These are phyloP conservation scores for Falco peregrinus DNA, from an alignment of 2,797 vertebrate genomes.

Conservation along the genomic window DNA sequence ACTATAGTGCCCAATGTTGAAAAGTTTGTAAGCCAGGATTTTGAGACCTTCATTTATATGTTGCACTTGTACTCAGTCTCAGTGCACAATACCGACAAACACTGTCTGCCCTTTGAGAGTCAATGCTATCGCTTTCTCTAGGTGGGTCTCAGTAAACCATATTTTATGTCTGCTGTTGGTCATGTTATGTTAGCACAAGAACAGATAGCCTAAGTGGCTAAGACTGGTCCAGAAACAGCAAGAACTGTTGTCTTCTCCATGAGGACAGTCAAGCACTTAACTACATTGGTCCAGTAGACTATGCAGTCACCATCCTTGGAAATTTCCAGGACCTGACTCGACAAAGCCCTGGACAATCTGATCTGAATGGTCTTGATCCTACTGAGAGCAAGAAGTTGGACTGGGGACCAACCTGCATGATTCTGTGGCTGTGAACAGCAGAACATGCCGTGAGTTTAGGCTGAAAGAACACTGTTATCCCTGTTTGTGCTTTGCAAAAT, in stretches of 20 bases:
- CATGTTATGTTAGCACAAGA: background rate
- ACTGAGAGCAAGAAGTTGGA: background rate
- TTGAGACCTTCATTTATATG: background rate
- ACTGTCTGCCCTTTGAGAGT: background rate
- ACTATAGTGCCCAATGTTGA: background rate
- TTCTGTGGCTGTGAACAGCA: background rate
- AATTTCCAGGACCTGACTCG: background rate
- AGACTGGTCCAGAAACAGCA: background rate
- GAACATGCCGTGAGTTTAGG: background rate
- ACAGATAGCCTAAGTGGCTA: background rate
- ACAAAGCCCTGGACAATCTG: background rate
- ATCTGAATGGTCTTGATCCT: background rate
- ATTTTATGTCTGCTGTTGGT: background rate
- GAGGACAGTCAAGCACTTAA: background rate
- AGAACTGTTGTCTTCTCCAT: background rate
- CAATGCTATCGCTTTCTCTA: background rate
- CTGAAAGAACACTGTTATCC: background rate
- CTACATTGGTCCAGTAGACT: background rate
- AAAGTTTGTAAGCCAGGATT: background rate
- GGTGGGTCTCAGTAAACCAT: background rate
- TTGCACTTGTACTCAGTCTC: background rate
- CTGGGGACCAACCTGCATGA: background rate
- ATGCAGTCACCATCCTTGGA: background rate
- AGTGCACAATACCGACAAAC: background rate
- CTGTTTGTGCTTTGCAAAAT: background rate